Percentiles rank a stretch among this genome's conserved stretches.
Conservation (phyloP, 2,113 vertebrate genomes). For the Tauraco erythrolophus region DNA sequence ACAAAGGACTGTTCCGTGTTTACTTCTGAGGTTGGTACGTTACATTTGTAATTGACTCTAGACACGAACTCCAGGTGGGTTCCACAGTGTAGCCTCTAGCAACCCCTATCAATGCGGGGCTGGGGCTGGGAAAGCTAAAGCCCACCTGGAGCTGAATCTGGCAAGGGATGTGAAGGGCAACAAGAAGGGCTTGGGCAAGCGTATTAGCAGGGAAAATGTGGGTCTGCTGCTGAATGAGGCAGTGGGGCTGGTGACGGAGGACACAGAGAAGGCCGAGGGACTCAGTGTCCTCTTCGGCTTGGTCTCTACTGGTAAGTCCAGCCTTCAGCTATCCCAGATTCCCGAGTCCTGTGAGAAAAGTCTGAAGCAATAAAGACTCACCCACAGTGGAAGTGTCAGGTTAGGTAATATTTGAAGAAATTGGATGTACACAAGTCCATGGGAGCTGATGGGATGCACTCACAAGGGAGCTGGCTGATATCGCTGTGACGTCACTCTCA, state of each 20-base stretch:
- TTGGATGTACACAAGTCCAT: neutral
- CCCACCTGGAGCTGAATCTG: neutral
- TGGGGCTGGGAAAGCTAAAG: neutral
- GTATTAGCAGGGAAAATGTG: neutral
- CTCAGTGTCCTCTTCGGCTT: neutral
- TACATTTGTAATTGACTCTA: neutral
- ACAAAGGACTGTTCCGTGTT: neutral
- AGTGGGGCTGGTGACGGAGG: neutral
- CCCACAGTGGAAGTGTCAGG: neutral
- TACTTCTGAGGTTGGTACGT: neutral
- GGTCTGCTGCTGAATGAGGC: neutral
- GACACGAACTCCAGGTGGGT: neutral
- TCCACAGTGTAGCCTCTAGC: neutral
- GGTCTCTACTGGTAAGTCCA: neutral
- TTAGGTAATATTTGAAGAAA: neutral
- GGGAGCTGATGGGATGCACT: neutral
- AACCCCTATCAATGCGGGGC: fast-evolving
- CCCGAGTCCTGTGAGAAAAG: neutral
- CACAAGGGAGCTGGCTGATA: neutral
- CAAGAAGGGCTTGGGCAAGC: neutral
- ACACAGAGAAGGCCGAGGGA: neutral
- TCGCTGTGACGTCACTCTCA: neutral
- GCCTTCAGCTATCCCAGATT: neutral
- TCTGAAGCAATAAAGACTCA: neutral
- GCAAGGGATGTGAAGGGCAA: neutral